Percentiles rank a stretch among this genome's conserved stretches.
phyloP scores from a whole-genome alignment of 1,140 invertebrate species.

The Brachionus rubens region DNA sequence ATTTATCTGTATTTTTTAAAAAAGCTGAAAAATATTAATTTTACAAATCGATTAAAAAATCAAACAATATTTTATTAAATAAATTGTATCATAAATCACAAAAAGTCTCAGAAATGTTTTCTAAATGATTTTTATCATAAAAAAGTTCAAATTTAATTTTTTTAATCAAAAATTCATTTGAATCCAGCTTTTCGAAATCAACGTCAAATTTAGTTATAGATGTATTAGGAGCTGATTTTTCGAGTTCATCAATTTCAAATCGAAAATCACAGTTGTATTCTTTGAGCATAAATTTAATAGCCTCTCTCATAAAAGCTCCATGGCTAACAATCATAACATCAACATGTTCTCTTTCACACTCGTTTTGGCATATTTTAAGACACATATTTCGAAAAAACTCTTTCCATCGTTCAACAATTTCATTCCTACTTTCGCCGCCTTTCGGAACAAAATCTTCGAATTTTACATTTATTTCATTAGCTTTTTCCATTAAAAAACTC shows the following conservation, averaged over 20 bases:
- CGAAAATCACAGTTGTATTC: neutral
- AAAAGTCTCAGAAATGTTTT: conserved; percentile 8
- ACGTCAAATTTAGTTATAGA: conserved; percentile 3
- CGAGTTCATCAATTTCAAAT: conserved; percentile 13
- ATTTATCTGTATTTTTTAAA: no score
- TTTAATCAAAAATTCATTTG: neutral
- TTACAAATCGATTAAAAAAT: neutral
- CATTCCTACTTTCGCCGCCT: neutral
- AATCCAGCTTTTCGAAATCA: neutral
- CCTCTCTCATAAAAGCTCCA: conserved; percentile 35
- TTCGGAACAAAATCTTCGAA: neutral
- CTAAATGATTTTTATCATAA: conserved; percentile 22
- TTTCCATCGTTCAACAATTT: neutral
- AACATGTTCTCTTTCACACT: neutral
- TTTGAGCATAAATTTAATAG: conserved; percentile 8
- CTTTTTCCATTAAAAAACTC: neutral
- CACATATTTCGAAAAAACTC: neutral
- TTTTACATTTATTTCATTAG: neutral
- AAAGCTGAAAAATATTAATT: no score
- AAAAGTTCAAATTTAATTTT: neutral
- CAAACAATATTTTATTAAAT: neutral
- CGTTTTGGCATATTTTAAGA: neutral
- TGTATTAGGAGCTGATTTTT: conserved; percentile 11
- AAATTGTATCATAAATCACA: conserved; percentile 26
- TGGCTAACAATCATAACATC: conserved; percentile 9